Evolutionary conservation across 2,113 vertebrate genomes (phyloP).

Genomic region (Platanista minor): DNA sequence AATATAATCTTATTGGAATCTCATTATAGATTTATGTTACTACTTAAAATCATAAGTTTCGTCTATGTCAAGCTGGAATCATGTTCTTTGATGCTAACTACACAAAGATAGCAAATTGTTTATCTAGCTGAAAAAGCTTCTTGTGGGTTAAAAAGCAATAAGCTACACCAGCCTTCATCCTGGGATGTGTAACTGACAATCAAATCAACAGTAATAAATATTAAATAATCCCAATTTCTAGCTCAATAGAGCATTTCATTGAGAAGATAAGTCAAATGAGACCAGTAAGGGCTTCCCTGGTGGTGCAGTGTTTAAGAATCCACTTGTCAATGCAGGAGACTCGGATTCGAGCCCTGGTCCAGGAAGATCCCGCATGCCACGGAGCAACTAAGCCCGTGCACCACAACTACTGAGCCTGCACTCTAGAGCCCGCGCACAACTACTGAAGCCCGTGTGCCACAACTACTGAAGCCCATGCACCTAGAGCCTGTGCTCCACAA

Average conservation of each 20-base stretch:
- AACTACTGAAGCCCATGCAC: too few relatives aligned
- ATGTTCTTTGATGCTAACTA: neutral
- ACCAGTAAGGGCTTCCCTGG: neutral
- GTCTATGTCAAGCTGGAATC: neutral
- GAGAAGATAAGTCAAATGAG: neutral
- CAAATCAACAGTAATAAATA: neutral
- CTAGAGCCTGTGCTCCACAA: too few relatives aligned
- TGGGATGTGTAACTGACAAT: neutral
- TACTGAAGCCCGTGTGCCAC: too few relatives aligned
- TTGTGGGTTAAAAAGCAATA: slow-evolving; percentile 1
- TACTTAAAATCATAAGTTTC: neutral
- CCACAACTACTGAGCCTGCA: too few relatives aligned
- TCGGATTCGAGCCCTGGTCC: too few relatives aligned
- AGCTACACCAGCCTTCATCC: neutral
- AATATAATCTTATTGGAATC: neutral
- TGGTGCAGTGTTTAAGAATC: too few relatives aligned
- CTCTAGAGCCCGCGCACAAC: too few relatives aligned
- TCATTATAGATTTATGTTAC: neutral
- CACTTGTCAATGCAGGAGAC: too few relatives aligned
- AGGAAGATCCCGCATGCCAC: too few relatives aligned
- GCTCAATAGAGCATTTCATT: neutral
- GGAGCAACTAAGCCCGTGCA: too few relatives aligned
- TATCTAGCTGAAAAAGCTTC: neutral
- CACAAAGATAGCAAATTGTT: neutral
- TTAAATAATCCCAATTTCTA: slow-evolving; percentile 7